Percentiles rank a stretch among this genome's conserved stretches.
phyloP scores from a whole-genome alignment of 2,888 invertebrate genomes.

The Phymatocera aterrima region DNA sequence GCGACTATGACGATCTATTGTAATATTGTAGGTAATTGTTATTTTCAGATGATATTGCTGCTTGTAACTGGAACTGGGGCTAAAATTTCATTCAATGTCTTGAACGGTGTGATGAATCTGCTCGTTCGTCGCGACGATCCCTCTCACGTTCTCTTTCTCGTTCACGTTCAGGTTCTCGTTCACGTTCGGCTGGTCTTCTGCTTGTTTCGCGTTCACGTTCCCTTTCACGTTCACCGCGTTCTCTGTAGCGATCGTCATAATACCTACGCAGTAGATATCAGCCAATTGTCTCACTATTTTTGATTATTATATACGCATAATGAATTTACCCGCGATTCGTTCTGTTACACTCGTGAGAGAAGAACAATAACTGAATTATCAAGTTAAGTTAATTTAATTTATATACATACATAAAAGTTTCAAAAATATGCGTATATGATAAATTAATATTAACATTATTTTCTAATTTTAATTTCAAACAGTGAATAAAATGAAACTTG shows the following conservation, averaged over 20 bases:
- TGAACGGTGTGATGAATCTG: slow-evolving; percentile 80
- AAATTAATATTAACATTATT: not conserved
- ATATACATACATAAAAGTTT: too few species aligned
- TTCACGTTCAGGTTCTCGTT: slow-evolving; percentile 80
- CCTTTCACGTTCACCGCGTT: slow-evolving; percentile 80
- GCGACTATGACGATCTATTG: not conserved
- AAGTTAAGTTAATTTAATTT: too few species aligned
- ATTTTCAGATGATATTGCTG: not conserved
- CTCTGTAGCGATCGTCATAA: slow-evolving; percentile 92
- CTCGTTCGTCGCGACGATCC: slow-evolving; percentile 80
- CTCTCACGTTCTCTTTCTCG: slow-evolving; percentile 82
- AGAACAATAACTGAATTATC: too few species aligned
- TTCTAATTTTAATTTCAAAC: too few species aligned
- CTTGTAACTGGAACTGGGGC: not conserved
- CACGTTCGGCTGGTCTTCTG: slow-evolving; percentile 77
- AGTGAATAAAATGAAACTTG: too few species aligned
- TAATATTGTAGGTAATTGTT: slow-evolving; percentile 20
- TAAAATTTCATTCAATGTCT: slow-evolving; percentile 80
- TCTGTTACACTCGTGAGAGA: too few species aligned
- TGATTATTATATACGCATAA: slow-evolving; percentile 39
- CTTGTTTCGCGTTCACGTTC: slow-evolving; percentile 78
- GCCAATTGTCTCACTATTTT: slow-evolving; percentile 56
- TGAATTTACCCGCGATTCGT: slow-evolving; percentile 29
- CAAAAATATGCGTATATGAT: slow-evolving; percentile 37
- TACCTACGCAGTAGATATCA: slow-evolving; percentile 78